Evolutionary conservation across 2,888 invertebrate genomes (phyloP).

Genomic region (Parthenolecanium corni): DNA sequence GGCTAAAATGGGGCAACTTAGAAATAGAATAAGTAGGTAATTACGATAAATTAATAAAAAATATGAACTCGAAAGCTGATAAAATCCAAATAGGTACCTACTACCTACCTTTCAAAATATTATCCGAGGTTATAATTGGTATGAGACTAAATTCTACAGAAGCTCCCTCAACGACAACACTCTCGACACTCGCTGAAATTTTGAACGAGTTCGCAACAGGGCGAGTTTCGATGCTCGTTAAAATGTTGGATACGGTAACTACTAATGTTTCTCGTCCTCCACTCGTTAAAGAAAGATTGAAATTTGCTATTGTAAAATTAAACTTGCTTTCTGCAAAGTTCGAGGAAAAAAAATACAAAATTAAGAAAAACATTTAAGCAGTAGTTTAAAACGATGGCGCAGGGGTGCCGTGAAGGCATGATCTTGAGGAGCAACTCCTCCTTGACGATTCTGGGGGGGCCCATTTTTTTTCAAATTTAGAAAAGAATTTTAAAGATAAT

Average conservation of each 20-base stretch:
- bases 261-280: slow-evolving; percentile 58
- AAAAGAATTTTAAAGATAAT: too few species aligned
- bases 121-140: slow-evolving; percentile 55
- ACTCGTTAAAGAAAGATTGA: slow-evolving; percentile 55
- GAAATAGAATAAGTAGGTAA: too few species aligned
- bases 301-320: slow-evolving; percentile 61
- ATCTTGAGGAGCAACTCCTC: too few species aligned
- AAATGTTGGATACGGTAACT: slow-evolving; percentile 58
- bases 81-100: too few species aligned
- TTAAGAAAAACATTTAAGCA: slow-evolving; percentile 3
- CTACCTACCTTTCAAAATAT: slow-evolving; percentile 34
- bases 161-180: slow-evolving; percentile 61
- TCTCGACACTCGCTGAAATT: slow-evolving; percentile 58
- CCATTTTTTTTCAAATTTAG: too few species aligned
- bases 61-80: too few species aligned
- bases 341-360: slow-evolving; percentile 15
- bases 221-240: slow-evolving; percentile 55
- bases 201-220: slow-evolving; percentile 56
- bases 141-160: slow-evolving; percentile 60
- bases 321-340: slow-evolving; percentile 57
- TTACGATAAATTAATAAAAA: too few species aligned
- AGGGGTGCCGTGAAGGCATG: too few species aligned
- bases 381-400: not conserved
- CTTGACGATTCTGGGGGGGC: too few species aligned
- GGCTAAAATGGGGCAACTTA: too few species aligned